phyloP scores from a whole-genome alignment of 2,797 vertebrate genomes.

The Poeciliopsis turneri region DNA sequence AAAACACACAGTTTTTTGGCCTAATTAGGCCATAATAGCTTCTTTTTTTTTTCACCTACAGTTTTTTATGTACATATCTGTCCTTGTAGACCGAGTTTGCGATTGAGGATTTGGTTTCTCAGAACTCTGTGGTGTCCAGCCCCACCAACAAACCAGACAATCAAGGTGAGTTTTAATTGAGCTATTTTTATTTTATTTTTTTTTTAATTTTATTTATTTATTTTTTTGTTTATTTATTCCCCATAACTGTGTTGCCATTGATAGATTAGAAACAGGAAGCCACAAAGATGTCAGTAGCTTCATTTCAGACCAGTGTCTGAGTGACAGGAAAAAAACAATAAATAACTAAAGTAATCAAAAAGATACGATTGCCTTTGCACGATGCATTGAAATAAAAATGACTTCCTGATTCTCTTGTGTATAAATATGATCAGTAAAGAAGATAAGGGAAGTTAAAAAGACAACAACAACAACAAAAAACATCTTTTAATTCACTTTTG shows the following conservation, averaged over 20 bases:
- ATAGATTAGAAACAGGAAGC: too few species aligned
- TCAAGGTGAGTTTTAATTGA: conserved; percentile 51
- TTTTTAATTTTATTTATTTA: too few species aligned
- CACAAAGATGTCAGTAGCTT: neutral
- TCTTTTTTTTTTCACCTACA: neutral
- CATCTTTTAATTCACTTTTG: neutral
- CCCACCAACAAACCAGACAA: conserved; percentile 18
- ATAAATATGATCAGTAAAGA: neutral
- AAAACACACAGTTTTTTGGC: neutral
- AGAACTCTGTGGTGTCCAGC: conserved; percentile 58
- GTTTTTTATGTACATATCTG: conserved; percentile 7
- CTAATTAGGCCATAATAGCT: too few species aligned
- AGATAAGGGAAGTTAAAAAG: neutral
- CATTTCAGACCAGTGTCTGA: neutral
- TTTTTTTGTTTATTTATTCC: too few species aligned
- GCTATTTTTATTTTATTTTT: too few species aligned
- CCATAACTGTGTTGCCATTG: neutral
- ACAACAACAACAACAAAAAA: neutral
- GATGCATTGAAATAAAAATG: neutral
- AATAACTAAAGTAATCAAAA: neutral
- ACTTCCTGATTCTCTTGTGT: neutral
- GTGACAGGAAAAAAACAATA: neutral
- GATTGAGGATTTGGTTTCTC: conserved; percentile 62
- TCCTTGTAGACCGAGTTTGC: conserved; percentile 60
- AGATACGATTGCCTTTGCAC: neutral